Base-by-base conservation (phyloP, 2,888 invertebrate species). In the Artemia sinica region DNA sequence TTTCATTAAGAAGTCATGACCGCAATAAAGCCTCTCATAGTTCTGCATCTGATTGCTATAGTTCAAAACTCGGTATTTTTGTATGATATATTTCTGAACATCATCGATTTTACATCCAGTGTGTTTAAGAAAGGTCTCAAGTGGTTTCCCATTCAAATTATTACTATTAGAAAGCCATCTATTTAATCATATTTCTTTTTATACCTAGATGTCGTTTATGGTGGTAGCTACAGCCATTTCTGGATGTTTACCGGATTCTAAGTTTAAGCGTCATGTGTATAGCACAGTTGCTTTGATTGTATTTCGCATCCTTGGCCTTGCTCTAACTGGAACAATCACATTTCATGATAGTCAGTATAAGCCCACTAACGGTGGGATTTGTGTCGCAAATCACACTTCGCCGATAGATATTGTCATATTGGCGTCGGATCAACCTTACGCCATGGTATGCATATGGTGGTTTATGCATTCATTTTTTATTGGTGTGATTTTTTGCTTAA, bases 381-480 rank as follows among this genome's bases (percentile, higher is more conserved):
- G 96, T 81, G 98, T 98, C 49, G 97, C 97, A 67, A 99, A 98
- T 81, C 98, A 98, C 80, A 98, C 98, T 8, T 95, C 95, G 72
- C 98, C 98, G 5, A 94, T 98, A 73, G 98, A 98, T 80, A 95
- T 92, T 69, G 84, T 97, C 74, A 88, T 98, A 73, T 84, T 98
- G 69, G 93, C 95, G 85, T 92, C 92, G 79, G 97, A 98, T 81
- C 92, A 92, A 77, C 89, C 90, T 77, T 98, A 97, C 80, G 94
- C 96, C 66, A 81, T 98, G 91, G 96, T 95, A 83, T 58, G 63
- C 41, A 41, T 41, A 41, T 41, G 41, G 41, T 41, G 41, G 41
- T 41, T 41, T 50, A 58, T 67, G 58, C 58, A 52, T 58, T 14
- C 48, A 67, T 67, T 14, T 67, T 18, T 14, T 67, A 58, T 41